Conservation (phyloP, 2,113 vertebrate species). For the Anhinga rufa region DNA sequence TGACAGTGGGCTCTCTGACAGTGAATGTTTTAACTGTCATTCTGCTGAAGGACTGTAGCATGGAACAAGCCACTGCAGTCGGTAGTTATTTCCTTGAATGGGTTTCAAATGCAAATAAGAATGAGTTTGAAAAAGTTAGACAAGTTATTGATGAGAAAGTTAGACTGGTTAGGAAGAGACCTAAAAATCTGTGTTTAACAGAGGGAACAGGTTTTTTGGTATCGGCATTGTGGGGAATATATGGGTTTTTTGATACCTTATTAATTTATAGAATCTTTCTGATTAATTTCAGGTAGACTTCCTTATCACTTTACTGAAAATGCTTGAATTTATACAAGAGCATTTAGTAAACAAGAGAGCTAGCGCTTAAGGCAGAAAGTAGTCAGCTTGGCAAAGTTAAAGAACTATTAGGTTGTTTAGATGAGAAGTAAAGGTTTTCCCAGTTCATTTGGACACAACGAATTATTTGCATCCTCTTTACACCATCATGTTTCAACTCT, state of each 20-base stretch:
- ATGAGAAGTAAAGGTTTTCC: neutral
- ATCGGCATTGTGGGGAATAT: neutral
- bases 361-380: neutral
- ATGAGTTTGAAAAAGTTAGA: neutral
- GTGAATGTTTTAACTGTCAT: neutral
- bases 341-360: neutral
- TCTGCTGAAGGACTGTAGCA: neutral
- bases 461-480: neutral
- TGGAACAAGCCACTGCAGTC: neutral
- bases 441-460: neutral
- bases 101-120: neutral
- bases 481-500: neutral
- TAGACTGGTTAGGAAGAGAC: neutral
- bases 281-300: neutral
- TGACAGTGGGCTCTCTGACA: neutral
- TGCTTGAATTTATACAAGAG: neutral
- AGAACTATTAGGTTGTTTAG: neutral
- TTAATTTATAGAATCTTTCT: neutral
- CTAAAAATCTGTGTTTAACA: neutral
- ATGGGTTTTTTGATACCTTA: rapidly evolving
- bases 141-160: neutral
- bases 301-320: neutral
- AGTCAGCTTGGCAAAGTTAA: neutral
- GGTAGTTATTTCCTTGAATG: neutral
- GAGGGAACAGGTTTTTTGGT: neutral